phyloP scores from a whole-genome alignment of 2,888 invertebrate genomes.

The Exephanes ischioxanthus region DNA sequence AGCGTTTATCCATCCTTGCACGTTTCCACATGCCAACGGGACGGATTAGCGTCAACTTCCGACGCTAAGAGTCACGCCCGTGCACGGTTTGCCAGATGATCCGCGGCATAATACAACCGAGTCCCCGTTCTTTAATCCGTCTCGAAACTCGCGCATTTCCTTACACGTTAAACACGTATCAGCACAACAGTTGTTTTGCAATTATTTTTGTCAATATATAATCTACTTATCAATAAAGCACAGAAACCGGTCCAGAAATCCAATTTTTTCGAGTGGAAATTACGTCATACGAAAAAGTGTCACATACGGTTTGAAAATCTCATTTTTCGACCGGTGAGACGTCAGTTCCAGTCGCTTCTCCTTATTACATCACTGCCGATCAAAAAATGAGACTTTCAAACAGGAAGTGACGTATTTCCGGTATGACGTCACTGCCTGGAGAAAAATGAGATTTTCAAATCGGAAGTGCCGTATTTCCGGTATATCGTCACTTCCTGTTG shows the following conservation, averaged over 20 bases:
- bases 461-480: too few species aligned
- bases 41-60: slow-evolving; percentile 83
- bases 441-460: too few species aligned
- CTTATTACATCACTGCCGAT: too few species aligned
- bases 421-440: too few species aligned
- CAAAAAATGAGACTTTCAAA: too few species aligned
- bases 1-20: slow-evolving; percentile 81
- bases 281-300: background rate
- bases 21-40: slow-evolving; percentile 80
- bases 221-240: too few species aligned
- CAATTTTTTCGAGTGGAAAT: too few species aligned
- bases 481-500: too few species aligned
- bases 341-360: too few species aligned
- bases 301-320: background rate
- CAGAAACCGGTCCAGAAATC: too few species aligned
- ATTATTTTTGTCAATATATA: background rate
- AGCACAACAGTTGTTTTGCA: background rate
- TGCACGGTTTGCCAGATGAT: slow-evolving; percentile 55
- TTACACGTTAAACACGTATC: background rate
- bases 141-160: background rate
- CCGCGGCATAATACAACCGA: slow-evolving; percentile 39
- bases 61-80: slow-evolving; percentile 67
- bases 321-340: too few species aligned
- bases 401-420: too few species aligned
- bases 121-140: background rate